A percentile compares a stretch with the other conserved stretches of the same genome.
These are phyloP conservation scores for Galaxias olidus DNA, from an alignment of 2,797 vertebrate genomes.

Conservation along the genomic window DNA sequence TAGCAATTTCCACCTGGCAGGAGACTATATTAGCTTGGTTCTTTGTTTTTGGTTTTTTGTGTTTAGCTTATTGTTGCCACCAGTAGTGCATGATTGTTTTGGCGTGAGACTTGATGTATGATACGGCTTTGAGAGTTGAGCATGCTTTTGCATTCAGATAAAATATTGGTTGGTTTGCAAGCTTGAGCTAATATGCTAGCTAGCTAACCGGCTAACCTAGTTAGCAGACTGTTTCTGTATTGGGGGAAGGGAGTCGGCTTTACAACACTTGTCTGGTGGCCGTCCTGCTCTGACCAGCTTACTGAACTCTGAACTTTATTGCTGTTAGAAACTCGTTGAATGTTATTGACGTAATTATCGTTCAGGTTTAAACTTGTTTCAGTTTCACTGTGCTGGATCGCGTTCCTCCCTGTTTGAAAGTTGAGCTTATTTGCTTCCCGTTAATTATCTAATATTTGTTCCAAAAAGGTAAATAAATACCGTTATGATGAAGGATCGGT, in stretches of 20 bases:
- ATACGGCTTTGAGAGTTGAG: conserved; percentile 22
- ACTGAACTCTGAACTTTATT: conserved; percentile 72
- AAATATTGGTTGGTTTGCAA: not conserved
- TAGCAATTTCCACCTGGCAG: conserved; percentile 2
- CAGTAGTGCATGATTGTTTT: too few species aligned
- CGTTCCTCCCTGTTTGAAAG: not conserved
- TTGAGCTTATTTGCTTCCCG: not conserved
- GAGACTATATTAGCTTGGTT: conserved; percentile 23
- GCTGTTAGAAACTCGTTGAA: conserved; percentile 25
- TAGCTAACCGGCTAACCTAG: conserved; percentile 39
- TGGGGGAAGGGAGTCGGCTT: conserved; percentile 76
- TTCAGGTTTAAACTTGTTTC: too few species aligned
- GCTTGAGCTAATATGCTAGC: conserved; percentile 44
- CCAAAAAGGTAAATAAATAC: too few species aligned
- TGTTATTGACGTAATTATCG: not conserved
- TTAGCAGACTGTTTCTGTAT: too few species aligned
- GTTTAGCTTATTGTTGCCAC: too few species aligned
- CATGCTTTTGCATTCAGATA: conserved; percentile 37
- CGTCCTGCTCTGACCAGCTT: conserved; percentile 60
- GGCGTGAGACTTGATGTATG: too few species aligned
- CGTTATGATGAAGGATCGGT: too few species aligned
- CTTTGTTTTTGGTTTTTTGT: too few species aligned
- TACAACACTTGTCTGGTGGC: conserved; percentile 69
- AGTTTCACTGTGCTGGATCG: too few species aligned
- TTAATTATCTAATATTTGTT: not conserved